Conservation (phyloP, 2,888 invertebrate genomes). For the Podabrus alpinus region DNA sequence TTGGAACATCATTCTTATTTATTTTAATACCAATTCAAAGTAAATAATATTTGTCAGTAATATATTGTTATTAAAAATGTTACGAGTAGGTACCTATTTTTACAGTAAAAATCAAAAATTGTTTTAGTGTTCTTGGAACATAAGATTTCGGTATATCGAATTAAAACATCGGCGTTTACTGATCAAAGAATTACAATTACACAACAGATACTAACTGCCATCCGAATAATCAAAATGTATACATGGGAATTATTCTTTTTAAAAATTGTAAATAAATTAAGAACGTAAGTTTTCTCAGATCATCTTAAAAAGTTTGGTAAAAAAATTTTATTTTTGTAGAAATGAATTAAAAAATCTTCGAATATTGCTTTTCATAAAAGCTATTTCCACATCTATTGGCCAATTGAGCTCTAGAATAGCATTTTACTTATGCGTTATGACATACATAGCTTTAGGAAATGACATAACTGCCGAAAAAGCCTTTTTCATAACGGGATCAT, state of each 20-base stretch:
- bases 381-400: slow-evolving; percentile 43
- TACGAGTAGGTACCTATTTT: not conserved
- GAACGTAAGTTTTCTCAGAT: slow-evolving; percentile 64
- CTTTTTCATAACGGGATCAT: slow-evolving; percentile 88
- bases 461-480: slow-evolving; percentile 80
- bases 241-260: slow-evolving; percentile 86
- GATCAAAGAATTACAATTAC: slow-evolving; percentile 88
- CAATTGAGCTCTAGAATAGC: slow-evolving; percentile 46
- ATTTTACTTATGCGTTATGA: slow-evolving; percentile 50
- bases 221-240: slow-evolving; percentile 89
- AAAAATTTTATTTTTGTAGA: slow-evolving; percentile 53
- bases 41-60: slow-evolving; percentile 6
- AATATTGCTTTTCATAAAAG: slow-evolving; percentile 45
- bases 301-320: not conserved
- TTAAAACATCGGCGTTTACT: slow-evolving; percentile 80
- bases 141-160: slow-evolving; percentile 66
- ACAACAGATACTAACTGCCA: slow-evolving; percentile 85
- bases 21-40: slow-evolving; percentile 50
- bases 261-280: slow-evolving; percentile 68
- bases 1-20: slow-evolving; percentile 58
- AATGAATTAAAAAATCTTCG: slow-evolving; percentile 66
- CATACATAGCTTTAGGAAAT: slow-evolving; percentile 71
- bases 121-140: slow-evolving; percentile 3
- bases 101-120: not conserved
- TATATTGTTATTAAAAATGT: not conserved